Conservation (phyloP, 2,797 vertebrate species). For the Diceros bicornis region DNA sequence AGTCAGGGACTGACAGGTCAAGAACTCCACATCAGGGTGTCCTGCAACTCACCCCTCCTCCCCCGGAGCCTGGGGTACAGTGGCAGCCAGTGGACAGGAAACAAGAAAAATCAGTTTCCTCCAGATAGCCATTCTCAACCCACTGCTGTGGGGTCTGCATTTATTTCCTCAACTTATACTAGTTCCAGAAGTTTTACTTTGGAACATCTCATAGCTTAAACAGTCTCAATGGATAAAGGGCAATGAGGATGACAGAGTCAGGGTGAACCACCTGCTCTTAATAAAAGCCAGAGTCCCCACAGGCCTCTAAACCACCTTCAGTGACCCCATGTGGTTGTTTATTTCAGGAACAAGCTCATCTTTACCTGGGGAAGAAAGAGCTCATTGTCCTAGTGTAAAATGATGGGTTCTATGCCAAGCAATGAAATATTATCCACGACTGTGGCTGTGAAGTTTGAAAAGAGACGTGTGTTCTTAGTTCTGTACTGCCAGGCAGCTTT, state of each 20-base stretch:
- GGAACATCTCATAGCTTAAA: not conserved
- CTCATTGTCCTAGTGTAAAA: slow-evolving; percentile 26
- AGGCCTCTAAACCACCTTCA: not conserved
- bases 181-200: not conserved
- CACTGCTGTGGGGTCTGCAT: not conserved
- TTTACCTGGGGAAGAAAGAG: slow-evolving; percentile 52
- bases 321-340: slow-evolving; percentile 37
- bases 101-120: not conserved
- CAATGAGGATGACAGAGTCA: not conserved
- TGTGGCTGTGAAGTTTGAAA: not conserved
- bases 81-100: not conserved
- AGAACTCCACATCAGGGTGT: not conserved
- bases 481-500: not conserved
- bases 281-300: slow-evolving; percentile 55
- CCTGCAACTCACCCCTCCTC: accelerated
- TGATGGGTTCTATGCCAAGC: not conserved
- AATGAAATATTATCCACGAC: not conserved
- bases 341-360: slow-evolving; percentile 67
- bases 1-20: not conserved
- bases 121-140: not conserved
- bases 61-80: not conserved
- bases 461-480: not conserved
- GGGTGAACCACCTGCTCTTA: slow-evolving; percentile 55
- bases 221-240: not conserved
- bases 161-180: not conserved